phyloP scores from a whole-genome alignment of 2,113 vertebrate species.

The Bettongia penicillata region DNA sequence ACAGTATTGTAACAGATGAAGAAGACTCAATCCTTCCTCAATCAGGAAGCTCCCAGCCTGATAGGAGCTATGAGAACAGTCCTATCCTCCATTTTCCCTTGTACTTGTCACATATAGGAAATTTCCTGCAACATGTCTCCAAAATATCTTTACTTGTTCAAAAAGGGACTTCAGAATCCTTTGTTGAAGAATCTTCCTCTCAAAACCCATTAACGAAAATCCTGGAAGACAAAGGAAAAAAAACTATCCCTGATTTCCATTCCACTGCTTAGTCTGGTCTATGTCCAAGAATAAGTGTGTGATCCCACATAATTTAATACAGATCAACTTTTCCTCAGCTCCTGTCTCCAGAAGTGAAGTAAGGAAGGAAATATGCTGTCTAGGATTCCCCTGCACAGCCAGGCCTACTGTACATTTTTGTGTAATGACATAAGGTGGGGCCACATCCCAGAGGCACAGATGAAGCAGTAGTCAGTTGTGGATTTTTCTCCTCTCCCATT shows the following conservation, averaged over 20 bases:
- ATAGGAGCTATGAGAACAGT: neutral
- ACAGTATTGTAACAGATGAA: neutral
- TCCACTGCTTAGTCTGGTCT: neutral
- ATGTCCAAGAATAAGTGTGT: neutral
- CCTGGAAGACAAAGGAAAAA: neutral
- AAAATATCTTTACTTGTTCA: neutral
- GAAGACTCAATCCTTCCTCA: neutral
- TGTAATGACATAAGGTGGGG: neutral
- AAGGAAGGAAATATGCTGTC: neutral
- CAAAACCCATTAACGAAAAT: neutral
- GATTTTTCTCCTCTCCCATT: neutral
- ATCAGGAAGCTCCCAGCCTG: neutral
- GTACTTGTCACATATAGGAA: neutral
- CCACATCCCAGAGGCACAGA: neutral
- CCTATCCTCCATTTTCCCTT: neutral
- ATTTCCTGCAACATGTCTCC: neutral
- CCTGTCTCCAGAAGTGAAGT: neutral
- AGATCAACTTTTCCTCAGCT: neutral
- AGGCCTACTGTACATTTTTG: neutral
- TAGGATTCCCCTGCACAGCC: neutral
- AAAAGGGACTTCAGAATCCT: neutral
- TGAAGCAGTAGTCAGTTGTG: neutral
- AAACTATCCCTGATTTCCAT: neutral
- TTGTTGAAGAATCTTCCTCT: neutral
- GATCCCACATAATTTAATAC: neutral